Evolutionary conservation across 2,888 invertebrate genomes (phyloP), one percentile per base, ranked within the genome.

Genomic region (Metalampra italica): DNA sequence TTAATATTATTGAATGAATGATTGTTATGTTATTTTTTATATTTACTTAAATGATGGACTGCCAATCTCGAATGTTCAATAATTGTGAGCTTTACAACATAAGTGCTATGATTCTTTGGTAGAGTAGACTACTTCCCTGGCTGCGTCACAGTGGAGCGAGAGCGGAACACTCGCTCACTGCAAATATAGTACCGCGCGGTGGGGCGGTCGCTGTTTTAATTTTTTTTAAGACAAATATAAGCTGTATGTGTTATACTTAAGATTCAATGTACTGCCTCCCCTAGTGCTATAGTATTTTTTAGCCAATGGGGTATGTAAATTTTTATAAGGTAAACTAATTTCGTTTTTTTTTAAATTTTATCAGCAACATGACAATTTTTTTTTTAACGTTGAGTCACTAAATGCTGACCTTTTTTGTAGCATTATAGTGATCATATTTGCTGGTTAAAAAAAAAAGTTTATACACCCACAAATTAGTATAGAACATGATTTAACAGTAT

Each of bases 91-190:
- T 80, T 75, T 75, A 72, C 57, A 56, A 64, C 71, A 61, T 83
- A 84, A 82, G 83, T 76, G 77, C 74, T 82, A 78, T 75, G 70
- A 76, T 60, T 63, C 61, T 54, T 59, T 41, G 64, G 81, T 78
- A 80, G 75, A 81, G 81, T 84, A 75, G 76, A 80, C 83, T 82
- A 79, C 85, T 83, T 59, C 65, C 62, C 66, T 70, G 78, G 78
- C 49, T 59, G 62, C 64, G 86, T 88, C 88, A 87, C 87, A 87
- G 86, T 76, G 71, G 53, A 75, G 73, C 75, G 75, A 70, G 68
- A 51, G 68, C 46, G 51, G 37, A 56, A 48, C 37, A 53, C 66
- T 72, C 70, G 78, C 70, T 75, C 69, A 71, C 85, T 87, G 87
- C 87, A 88, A 87, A 79, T 74, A 49, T 65, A 62, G 78, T 72